Evolutionary conservation across 2,888 invertebrate species (phyloP), one percentile per base, ranked within the genome.

Genomic region (Agonopterix subpropinquella): DNA sequence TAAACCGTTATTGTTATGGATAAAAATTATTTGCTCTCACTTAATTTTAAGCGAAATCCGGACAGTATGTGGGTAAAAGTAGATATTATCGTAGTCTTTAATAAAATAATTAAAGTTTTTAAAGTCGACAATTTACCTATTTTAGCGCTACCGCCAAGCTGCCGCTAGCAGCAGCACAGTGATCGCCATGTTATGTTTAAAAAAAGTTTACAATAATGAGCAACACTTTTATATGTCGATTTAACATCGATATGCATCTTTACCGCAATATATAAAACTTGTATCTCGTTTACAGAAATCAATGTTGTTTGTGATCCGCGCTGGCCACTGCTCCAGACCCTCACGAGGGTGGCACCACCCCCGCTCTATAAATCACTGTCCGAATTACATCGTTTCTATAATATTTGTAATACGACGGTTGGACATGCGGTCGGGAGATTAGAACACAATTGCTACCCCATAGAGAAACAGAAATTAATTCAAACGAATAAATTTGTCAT

Each of bases 291-390:
- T 78, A 73, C 75, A 78, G 83, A 87, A 86, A 86, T 87, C 85
- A 81, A 87, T 86, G 87, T 78, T 73, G 77, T 82, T 83, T 81
- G 71, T 72, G 69, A 76, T 77, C 67, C 69, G 73, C 64, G 54
- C 69, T 72, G 76, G 69, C 64, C 74, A 68, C 64, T 72, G 69
- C 64, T 11, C 44, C 11, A 36, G 7, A 11, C 79, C 78, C 74
- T 73, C 61, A 64, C 55, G 67, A 80, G 86, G 86, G 86, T 85
- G 84, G 83, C 70, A 58, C 50, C 80, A 75, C 84, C 87, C 86
- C 85, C 82, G 74, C 74, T 79, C 74, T 85, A 88, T 88, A 88
- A 88, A 88, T 87, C 87, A 87, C 82, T 86, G 87, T 86, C 86
- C 82, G 76, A 84, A 83, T 86, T 85, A 84, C 83, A 71, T 73